These are phyloP conservation scores for Limnodromus scolopaceus DNA, from an alignment of 2,797 vertebrate genomes.

Conservation along the genomic window DNA sequence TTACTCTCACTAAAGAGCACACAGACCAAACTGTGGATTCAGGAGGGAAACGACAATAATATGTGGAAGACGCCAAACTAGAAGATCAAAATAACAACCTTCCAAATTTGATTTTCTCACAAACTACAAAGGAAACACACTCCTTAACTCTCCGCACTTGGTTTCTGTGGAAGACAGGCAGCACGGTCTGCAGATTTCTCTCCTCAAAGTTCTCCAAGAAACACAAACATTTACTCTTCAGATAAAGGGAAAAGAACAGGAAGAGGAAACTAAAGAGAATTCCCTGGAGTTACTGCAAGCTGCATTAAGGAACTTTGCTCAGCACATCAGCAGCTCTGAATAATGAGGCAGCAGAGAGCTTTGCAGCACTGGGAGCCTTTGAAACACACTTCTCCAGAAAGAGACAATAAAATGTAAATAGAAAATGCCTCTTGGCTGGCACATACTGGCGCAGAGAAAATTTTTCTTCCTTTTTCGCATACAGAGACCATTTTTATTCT, in stretches of 20 bases:
- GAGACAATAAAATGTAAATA: slow-evolving; percentile 11
- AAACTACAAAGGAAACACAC: background rate
- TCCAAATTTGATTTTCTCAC: background rate
- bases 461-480: background rate
- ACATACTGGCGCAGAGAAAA: background rate
- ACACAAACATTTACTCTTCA: slow-evolving; percentile 35
- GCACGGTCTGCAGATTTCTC: background rate
- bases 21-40: background rate
- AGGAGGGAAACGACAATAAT: background rate
- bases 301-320: slow-evolving; percentile 3
- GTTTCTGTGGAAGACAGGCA: background rate
- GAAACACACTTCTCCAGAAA: background rate
- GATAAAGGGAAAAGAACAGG: slow-evolving; percentile 12
- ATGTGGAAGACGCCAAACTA: background rate
- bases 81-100: background rate
- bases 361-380: background rate
- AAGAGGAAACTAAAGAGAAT: slow-evolving; percentile 15
- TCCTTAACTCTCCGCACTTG: background rate
- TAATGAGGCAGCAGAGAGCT: slow-evolving; percentile 6
- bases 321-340: background rate
- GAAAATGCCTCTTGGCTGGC: background rate
- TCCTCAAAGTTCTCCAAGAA: background rate
- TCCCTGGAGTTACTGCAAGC: background rate
- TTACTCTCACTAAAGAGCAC: background rate
- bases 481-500: background rate